phyloP scores from a whole-genome alignment of 1,140 invertebrate species.

The Lordiphosa collinella region DNA sequence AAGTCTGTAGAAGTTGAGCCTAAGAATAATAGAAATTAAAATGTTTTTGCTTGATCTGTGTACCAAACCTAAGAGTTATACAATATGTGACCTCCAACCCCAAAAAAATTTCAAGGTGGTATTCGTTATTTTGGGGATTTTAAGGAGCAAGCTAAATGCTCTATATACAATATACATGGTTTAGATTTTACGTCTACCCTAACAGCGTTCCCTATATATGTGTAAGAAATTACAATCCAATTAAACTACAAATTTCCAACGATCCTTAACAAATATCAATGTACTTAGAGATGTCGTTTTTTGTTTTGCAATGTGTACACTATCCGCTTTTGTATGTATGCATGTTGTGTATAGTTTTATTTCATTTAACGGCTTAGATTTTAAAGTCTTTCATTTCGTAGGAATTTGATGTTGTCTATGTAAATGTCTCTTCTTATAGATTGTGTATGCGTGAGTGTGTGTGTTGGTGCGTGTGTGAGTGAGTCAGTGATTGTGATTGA shows the following conservation, averaged over 20 bases:
- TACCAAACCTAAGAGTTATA: too few relatives aligned
- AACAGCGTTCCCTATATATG: slow-evolving; percentile 61
- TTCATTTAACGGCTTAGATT: slow-evolving; percentile 72
- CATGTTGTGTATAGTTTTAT: slow-evolving; percentile 45
- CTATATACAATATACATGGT: slow-evolving; percentile 70
- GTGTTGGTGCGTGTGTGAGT: slow-evolving; percentile 9
- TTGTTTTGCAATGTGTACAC: slow-evolving; percentile 53
- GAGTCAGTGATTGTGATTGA: slow-evolving; percentile 17
- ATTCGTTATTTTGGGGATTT: slow-evolving; percentile 11
- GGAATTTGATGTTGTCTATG: slow-evolving; percentile 76
- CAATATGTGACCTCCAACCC: too few relatives aligned
- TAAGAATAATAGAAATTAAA: too few relatives aligned
- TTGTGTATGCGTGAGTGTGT: slow-evolving; percentile 12
- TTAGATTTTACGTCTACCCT: slow-evolving; percentile 57
- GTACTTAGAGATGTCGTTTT: slow-evolving; percentile 57
- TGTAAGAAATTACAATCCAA: slow-evolving; percentile 60
- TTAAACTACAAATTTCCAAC: slow-evolving; percentile 75
- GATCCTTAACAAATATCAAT: slow-evolving; percentile 68
- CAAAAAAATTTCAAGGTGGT: slow-evolving; percentile 24
- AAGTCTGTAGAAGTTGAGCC: too few relatives aligned
- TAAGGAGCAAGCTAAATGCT: slow-evolving; percentile 45
- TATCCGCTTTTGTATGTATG: slow-evolving; percentile 22
- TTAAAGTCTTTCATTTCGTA: slow-evolving; percentile 79
- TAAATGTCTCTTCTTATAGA: slow-evolving; percentile 28
- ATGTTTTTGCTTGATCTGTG: too few relatives aligned